Evolutionary conservation across 2,888 invertebrate genomes (phyloP), one percentile per base, ranked within the genome.

Genomic region (Brachypterus glaber): DNA sequence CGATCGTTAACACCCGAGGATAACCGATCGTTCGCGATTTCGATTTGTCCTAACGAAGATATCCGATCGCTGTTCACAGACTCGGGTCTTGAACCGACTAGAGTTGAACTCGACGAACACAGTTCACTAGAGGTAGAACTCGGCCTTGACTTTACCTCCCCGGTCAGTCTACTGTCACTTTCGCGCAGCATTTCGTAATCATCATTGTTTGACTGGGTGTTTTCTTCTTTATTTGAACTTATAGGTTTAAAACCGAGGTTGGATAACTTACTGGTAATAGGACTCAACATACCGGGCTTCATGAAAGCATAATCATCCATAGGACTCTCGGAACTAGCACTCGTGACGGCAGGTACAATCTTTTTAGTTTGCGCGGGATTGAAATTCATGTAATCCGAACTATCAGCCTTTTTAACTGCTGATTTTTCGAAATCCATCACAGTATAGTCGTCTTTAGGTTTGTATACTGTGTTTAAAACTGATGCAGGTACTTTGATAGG

Each of bases 261-360:
- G 49, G 48, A 9, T 5, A 21, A 9, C 8, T 12, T 29, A 15
- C 8, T 32, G 14, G n/a, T 33, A 4, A 9, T 4, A n/a, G 13
- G 5, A 7, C 9, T 21, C 21, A 21, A 21, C 5, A 21, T 11
- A 3, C 53, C 51, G 2, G 61, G 61, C 42, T 63, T 64, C 58
- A 74, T 67, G 39, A 69, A 58, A 39, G 73, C 71, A 56, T 74
- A 74, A 51, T 72, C 72, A 36, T 68, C 68, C 17, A 43, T 43
- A 12, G 40, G 44, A 24, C 37, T 41, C 24, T 37, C 39, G n/a
- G 32, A n/a, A n/a, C n/a, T n/a, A n/a, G n/a, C n/a, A n/a, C n/a
- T n/a, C n/a, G n/a, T n/a, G n/a, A n/a, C n/a, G n/a, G n/a, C n/a
- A n/a, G n/a, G n/a, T n/a, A n/a, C n/a, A n/a, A n/a, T n/a, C n/a